Conservation (phyloP, 2,797 vertebrate species). For the Neomorphus geoffroyi region DNA sequence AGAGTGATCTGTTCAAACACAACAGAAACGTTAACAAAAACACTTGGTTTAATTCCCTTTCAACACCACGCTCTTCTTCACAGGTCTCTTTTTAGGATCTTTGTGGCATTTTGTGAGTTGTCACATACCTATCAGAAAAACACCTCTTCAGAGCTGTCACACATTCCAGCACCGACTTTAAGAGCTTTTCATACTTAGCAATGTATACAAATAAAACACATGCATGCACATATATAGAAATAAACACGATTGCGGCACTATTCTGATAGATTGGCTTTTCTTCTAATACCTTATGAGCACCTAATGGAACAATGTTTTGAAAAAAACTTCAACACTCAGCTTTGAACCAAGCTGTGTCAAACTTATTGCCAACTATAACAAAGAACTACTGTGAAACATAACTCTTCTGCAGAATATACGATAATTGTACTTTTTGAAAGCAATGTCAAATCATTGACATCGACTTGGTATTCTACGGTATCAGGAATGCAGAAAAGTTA, state of each 20-base stretch:
- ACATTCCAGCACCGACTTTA: not conserved
- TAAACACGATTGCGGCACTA: not conserved
- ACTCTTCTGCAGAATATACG: not conserved
- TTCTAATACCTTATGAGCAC: not conserved
- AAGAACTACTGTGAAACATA: conserved; percentile 20
- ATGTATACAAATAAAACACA: not conserved
- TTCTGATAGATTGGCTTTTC: not conserved
- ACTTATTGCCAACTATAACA: conserved; percentile 14
- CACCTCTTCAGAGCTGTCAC: not conserved
- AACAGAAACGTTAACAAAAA: accelerated
- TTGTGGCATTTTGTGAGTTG: not conserved
- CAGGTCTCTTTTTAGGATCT: not conserved
- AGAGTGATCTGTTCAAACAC: not conserved
- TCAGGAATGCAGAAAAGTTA: conserved; percentile 43
- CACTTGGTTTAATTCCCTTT: not conserved
- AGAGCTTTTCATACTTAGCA: not conserved
- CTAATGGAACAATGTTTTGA: accelerated
- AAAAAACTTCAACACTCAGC: not conserved
- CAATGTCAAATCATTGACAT: conserved; percentile 54
- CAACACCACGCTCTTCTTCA: not conserved
- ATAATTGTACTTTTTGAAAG: conserved; percentile 48
- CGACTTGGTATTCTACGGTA: conserved; percentile 10
- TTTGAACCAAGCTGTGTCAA: conserved; percentile 5
- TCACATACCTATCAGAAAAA: not conserved
- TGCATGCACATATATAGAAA: not conserved